Conservation (phyloP, 2,113 vertebrate species). For the Pomatorhinus ruficollis region DNA sequence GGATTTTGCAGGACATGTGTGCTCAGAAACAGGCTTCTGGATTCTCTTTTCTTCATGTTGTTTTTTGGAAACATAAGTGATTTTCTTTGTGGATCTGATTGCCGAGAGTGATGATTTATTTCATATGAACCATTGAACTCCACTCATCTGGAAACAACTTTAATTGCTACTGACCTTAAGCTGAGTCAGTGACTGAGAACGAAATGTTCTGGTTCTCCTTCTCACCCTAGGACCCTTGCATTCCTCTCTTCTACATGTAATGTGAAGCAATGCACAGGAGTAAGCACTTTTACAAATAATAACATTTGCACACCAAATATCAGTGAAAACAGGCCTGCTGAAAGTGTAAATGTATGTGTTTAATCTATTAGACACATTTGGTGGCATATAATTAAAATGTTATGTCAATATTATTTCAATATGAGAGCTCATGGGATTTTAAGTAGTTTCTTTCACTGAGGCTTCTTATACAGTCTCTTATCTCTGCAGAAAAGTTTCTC, state of each 20-base stretch:
- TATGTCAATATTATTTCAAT: not conserved
- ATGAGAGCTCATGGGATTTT: not conserved
- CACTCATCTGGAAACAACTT: not conserved
- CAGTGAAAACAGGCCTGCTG: not conserved
- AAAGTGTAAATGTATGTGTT: not conserved
- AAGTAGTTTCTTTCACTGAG: not conserved
- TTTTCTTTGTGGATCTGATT: not conserved
- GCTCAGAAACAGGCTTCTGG: not conserved
- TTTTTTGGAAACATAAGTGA: not conserved
- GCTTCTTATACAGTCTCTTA: not conserved
- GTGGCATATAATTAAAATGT: not conserved
- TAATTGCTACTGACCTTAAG: not conserved
- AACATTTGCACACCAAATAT: not conserved
- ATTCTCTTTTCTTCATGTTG: not conserved
- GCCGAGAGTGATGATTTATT: not conserved
- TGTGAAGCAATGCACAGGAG: not conserved
- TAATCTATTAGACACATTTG: not conserved
- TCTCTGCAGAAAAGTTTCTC: not conserved
- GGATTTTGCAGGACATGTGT: accelerated
- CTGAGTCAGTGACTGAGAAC: not conserved
- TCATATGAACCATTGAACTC: not conserved
- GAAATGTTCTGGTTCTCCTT: not conserved
- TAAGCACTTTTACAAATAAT: not conserved
- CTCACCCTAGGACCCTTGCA: not conserved
- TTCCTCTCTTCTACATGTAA: not conserved